These are phyloP conservation scores for Cybosia mesomella DNA, from an alignment of 2,888 invertebrate species.

Conservation along the genomic window DNA sequence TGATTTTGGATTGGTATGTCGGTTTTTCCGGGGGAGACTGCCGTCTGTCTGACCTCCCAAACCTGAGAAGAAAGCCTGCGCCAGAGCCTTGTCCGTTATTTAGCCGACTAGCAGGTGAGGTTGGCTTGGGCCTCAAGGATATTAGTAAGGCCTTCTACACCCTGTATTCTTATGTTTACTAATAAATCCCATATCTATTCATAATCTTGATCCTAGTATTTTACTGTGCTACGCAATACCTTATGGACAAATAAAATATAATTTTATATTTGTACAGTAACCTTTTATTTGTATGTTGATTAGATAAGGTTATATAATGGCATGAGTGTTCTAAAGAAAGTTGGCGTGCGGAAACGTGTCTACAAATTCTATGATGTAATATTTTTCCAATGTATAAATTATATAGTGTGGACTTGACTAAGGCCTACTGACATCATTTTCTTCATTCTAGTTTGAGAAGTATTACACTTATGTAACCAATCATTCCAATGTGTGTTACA, in stretches of 20 bases:
- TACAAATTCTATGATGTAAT: conserved; percentile 6
- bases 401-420: conserved; percentile 13
- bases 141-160: too few relatives aligned
- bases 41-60: too few relatives aligned
- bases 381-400: neutral
- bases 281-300: too few relatives aligned
- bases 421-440: conserved; percentile 11
- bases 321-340: conserved; percentile 15
- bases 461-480: conserved; percentile 8
- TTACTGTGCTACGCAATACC: neutral
- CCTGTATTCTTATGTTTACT: too few relatives aligned
- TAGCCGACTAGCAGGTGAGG: too few relatives aligned
- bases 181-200: neutral
- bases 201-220: too few relatives aligned
- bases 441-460: conserved; percentile 6
- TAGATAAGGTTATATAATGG: conserved; percentile 16
- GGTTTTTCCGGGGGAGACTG: too few relatives aligned
- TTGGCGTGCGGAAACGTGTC: neutral
- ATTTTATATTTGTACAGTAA: neutral
- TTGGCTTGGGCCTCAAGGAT: too few relatives aligned
- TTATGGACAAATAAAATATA: neutral
- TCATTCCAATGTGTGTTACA: neutral
- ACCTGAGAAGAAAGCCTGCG: too few relatives aligned
- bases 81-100: too few relatives aligned
- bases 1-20: too few relatives aligned